phyloP scores from a whole-genome alignment of 1,140 invertebrate genomes.

The Neuroterus valhalla region DNA sequence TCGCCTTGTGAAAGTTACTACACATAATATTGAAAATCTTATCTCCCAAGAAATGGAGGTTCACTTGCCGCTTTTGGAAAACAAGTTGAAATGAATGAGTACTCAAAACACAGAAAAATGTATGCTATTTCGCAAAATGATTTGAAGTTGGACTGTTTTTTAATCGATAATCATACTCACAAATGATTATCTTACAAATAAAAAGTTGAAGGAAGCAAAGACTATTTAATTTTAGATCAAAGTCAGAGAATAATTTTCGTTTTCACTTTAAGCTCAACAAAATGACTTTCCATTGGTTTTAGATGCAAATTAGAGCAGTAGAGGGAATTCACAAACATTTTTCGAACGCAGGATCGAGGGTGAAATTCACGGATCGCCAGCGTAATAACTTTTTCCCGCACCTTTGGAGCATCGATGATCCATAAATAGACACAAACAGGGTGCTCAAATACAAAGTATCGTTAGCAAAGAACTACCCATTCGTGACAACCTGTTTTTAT shows the following conservation, averaged over 20 bases:
- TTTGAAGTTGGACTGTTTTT: too few species aligned
- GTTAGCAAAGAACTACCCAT: constrained; percentile 22
- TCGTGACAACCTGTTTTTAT: constrained; percentile 17
- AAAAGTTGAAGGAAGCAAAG: too few species aligned
- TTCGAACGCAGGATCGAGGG: constrained; percentile 7
- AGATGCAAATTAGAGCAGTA: not conserved
- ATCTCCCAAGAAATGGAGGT: constrained; percentile 3
- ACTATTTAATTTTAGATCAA: too few species aligned
- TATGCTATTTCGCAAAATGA: too few species aligned
- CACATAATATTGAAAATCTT: constrained; percentile 7
- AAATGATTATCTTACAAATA: too few species aligned
- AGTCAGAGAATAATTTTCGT: not conserved
- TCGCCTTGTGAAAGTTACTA: constrained; percentile 13
- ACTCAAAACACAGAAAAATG: too few species aligned
- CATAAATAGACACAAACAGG: constrained; percentile 17
- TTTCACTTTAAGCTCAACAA: not conserved
- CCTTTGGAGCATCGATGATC: constrained; percentile 18
- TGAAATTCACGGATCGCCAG: constrained; percentile 18
- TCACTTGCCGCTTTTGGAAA: not conserved
- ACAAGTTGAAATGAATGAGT: too few species aligned
- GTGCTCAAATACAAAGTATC: constrained; percentile 25
- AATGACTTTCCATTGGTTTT: not conserved
- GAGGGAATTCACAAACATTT: not conserved
- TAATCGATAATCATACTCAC: too few species aligned
- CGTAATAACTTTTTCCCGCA: constrained; percentile 8